phyloP scores from a whole-genome alignment of 1,140 invertebrate genomes.

The Pteromalus puparum region DNA sequence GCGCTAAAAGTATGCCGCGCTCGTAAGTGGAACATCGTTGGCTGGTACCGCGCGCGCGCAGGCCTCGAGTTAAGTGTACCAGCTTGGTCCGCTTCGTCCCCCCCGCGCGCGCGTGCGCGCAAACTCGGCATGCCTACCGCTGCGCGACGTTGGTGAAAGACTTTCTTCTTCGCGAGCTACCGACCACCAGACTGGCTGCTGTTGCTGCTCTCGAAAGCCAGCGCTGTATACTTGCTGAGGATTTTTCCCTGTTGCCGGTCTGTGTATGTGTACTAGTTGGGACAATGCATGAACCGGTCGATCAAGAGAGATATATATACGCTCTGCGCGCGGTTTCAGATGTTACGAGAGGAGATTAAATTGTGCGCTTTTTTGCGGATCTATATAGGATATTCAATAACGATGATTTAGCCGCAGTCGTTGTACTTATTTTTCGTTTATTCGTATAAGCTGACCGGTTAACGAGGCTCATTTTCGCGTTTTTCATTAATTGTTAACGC shows the following conservation, averaged over 20 bases:
- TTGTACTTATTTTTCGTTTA: too few species aligned
- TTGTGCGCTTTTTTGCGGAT: too few species aligned
- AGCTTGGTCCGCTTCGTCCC: conserved; percentile 68
- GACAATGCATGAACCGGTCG: neutral
- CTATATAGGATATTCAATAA: too few species aligned
- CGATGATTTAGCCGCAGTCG: too few species aligned
- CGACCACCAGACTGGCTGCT: neutral
- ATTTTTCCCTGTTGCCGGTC: neutral
- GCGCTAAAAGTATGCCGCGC: conserved; percentile 69
- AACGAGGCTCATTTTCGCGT: too few species aligned
- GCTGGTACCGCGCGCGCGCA: conserved; percentile 68
- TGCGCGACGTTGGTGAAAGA: conserved; percentile 71
- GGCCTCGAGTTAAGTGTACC: conserved; percentile 68
- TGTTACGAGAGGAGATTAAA: too few species aligned
- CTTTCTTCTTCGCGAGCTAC: conserved; percentile 71
- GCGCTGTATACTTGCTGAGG: neutral
- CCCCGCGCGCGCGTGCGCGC: conserved; percentile 50
- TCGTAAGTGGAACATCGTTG: conserved; percentile 75
- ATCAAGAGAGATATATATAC: too few species aligned
- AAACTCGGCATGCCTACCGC: conserved; percentile 31
- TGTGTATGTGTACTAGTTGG: neutral
- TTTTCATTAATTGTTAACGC: too few species aligned
- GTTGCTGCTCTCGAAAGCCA: conserved; percentile 39
- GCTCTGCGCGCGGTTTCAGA: too few species aligned
- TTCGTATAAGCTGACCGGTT: too few species aligned